A percentile compares a stretch with the other conserved stretches of the same genome.
Conservation (phyloP, 2,797 vertebrate genomes). For the Gallinago nigripennis region DNA sequence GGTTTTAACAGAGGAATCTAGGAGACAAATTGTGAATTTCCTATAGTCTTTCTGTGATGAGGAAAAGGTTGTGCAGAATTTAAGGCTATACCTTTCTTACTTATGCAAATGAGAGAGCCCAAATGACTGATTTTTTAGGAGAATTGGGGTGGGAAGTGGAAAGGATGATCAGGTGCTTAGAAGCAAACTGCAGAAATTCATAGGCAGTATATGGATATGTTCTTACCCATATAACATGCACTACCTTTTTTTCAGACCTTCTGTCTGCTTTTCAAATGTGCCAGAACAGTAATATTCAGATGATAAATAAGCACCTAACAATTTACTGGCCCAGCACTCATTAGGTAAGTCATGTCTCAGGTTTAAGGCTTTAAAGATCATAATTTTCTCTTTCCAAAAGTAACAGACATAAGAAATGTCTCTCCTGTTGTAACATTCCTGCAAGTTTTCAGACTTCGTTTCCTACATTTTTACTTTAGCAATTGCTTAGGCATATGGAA, state of each 20-base stretch:
- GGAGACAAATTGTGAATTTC: not conserved
- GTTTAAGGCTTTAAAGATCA: not conserved
- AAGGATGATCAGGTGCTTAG: not conserved
- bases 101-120: not conserved
- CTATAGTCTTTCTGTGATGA: not conserved
- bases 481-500: not conserved
- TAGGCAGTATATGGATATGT: accelerated
- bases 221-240: not conserved
- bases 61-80: not conserved
- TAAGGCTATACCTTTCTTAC: not conserved
- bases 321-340: not conserved
- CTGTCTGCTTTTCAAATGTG: not conserved
- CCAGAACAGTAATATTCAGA: not conserved
- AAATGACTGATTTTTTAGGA: not conserved
- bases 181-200: not conserved
- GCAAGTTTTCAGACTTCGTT: not conserved
- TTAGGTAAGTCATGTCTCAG: not conserved
- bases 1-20: not conserved
- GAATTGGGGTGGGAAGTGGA: not conserved
- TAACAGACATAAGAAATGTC: not conserved
- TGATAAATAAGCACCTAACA: not conserved
- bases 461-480: not conserved
- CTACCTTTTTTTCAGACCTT: not conserved
- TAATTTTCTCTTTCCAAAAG: not conserved
- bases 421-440: not conserved